phyloP scores from a whole-genome alignment of 2,797 vertebrate species.

The Cuculus canorus region DNA sequence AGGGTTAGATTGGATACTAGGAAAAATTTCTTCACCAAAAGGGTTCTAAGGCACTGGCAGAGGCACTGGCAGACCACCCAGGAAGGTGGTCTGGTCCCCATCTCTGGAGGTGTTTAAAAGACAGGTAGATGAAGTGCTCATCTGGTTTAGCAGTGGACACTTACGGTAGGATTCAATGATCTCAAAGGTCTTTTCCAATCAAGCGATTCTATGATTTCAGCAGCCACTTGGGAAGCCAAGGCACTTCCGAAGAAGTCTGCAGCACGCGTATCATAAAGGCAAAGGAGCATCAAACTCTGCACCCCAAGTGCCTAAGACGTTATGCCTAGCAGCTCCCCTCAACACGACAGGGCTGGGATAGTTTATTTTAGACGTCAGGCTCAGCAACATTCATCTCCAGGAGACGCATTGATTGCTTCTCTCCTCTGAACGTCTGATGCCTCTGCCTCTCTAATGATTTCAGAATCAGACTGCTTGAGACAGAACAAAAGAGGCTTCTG shows the following conservation, averaged over 20 bases:
- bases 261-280: rapidly evolving
- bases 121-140: too few species aligned
- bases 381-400: background rate
- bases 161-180: too few species aligned
- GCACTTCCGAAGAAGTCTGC: background rate
- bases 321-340: rapidly evolving
- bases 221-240: background rate
- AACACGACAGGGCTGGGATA: background rate
- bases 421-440: background rate
- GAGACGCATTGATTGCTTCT: rapidly evolving
- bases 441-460: background rate
- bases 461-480: background rate
- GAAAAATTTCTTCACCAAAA: too few species aligned
- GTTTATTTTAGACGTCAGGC: background rate
- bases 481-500: background rate
- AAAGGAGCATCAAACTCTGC: background rate
- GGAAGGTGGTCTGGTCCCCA: too few species aligned
- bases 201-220: background rate
- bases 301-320: rapidly evolving
- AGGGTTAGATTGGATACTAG: too few species aligned
- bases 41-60: too few species aligned
- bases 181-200: too few species aligned
- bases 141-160: too few species aligned
- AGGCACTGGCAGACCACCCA: too few species aligned
- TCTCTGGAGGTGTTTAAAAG: too few species aligned